Percentiles rank a stretch among this genome's conserved stretches.
phyloP scores from a whole-genome alignment of 2,888 invertebrate genomes.

The Mongoloraphidia duomilia region DNA sequence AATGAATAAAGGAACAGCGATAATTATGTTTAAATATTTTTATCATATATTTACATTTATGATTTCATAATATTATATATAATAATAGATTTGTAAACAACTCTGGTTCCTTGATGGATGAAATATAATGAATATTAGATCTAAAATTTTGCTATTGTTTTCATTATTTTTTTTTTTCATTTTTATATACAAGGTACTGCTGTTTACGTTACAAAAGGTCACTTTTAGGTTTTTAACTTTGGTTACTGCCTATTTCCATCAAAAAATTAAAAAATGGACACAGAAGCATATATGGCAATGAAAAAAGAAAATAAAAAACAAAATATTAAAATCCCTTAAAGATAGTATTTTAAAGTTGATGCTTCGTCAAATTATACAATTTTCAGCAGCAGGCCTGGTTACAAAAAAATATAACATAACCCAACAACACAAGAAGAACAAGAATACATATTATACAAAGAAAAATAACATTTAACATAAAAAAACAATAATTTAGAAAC shows the following conservation, averaged over 20 bases:
- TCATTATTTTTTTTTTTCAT: conserved; percentile 5
- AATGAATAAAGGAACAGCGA: conserved; percentile 2
- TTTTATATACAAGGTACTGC: conserved; percentile 30
- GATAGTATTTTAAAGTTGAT: no score
- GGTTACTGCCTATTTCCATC: conserved; percentile 8
- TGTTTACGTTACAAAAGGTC: conserved; percentile 30
- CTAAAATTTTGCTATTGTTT: conserved; percentile 14
- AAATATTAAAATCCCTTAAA: no score
- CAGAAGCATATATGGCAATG: no score
- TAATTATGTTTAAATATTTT: conserved; percentile 13
- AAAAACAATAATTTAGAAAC: neutral
- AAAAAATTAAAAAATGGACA: no score
- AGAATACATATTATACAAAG: no score
- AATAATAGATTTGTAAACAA: conserved; percentile 23
- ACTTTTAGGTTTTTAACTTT: conserved; percentile 23
- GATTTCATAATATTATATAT: conserved; percentile 16
- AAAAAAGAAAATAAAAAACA: no score
- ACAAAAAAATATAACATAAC: conserved; percentile 1
- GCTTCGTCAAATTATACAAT: neutral
- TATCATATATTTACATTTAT: conserved; percentile 9
- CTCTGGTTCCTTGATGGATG: conserved; percentile 25
- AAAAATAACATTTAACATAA: neutral
- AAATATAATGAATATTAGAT: conserved; percentile 26
- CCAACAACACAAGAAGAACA: neutral
- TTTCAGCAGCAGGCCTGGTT: conserved; percentile 6